phyloP scores from a whole-genome alignment of 2,113 vertebrate genomes.

The Sylvietta virens region DNA sequence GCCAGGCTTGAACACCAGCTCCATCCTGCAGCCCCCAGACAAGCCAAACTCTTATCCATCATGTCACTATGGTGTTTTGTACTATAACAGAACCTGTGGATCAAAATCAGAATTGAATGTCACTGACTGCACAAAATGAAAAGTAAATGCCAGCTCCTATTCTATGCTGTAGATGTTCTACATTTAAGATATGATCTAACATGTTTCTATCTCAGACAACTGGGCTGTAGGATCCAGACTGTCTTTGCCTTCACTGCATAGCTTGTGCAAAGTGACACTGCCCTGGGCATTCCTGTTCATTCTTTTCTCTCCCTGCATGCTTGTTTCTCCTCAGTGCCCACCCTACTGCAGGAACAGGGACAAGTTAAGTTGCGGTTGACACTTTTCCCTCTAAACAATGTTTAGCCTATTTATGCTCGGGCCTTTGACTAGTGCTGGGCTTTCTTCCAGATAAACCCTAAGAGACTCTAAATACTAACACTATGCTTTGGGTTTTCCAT shows the following conservation, averaged over 20 bases:
- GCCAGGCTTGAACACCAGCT: background rate
- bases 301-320: background rate
- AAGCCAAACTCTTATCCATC: background rate
- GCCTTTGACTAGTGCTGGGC: background rate
- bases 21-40: background rate
- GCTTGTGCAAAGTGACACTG: background rate
- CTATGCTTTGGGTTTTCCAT: background rate
- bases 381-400: background rate
- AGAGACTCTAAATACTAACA: background rate
- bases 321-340: background rate
- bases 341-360: background rate
- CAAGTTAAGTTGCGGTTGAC: accelerated
- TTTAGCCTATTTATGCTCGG: background rate
- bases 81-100: background rate
- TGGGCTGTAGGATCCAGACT: background rate
- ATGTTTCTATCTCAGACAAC: background rate
- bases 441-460: background rate
- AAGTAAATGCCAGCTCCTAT: background rate
- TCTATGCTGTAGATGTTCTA: background rate
- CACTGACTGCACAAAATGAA: background rate
- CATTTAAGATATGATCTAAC: background rate
- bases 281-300: background rate
- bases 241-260: background rate
- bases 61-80: accelerated
- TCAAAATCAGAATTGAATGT: background rate